phyloP scores from a whole-genome alignment of 2,113 vertebrate genomes.

The Symphodus melops region DNA sequence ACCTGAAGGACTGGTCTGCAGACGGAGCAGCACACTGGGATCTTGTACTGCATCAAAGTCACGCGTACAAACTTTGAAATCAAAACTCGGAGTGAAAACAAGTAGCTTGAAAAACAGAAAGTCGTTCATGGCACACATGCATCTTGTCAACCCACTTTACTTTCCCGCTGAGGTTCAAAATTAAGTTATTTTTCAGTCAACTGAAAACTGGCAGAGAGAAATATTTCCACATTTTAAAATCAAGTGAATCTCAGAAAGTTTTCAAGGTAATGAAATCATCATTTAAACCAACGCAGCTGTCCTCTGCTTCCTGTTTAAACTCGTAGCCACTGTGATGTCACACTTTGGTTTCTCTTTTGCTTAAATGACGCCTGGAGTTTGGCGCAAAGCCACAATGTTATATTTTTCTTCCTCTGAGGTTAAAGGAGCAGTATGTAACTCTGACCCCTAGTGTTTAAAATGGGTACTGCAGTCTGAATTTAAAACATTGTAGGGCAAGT shows the following conservation, averaged over 20 bases:
- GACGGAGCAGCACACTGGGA: slow-evolving; percentile 3
- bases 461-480: too few species aligned
- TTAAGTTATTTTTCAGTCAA: not conserved
- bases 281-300: not conserved
- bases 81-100: not conserved
- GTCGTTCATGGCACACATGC: not conserved
- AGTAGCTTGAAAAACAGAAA: not conserved
- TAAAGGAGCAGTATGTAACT: too few species aligned
- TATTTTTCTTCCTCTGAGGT: too few species aligned
- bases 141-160: not conserved
- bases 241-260: not conserved
- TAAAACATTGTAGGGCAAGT: too few species aligned
- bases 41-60: not conserved
- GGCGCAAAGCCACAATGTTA: too few species aligned
- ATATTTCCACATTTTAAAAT: slow-evolving; percentile 27
- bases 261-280: slow-evolving; percentile 1
- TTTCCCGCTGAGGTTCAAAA: not conserved
- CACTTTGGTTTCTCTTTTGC: not conserved
- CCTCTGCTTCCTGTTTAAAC: not conserved
- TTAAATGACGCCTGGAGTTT: too few species aligned
- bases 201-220: not conserved
- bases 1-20: slow-evolving; percentile 53
- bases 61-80: not conserved
- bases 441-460: too few species aligned
- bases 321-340: not conserved